Evolutionary conservation across 2,797 vertebrate species (phyloP).

Genomic region (Benthosema pterotum): DNA sequence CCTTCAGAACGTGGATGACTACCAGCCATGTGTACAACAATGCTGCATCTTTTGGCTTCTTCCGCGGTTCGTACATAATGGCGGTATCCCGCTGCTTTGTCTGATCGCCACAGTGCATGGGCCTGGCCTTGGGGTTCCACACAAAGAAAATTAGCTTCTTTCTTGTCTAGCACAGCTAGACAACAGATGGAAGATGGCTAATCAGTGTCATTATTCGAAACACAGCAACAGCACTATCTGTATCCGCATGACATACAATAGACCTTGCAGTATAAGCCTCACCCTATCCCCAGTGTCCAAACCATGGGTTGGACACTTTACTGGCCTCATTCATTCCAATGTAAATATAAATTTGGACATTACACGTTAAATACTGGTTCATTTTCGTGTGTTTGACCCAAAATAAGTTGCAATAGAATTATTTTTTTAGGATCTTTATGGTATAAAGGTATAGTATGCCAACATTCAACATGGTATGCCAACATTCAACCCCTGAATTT

Average conservation of each 20-base stretch:
- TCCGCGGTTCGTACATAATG: conserved; percentile 43
- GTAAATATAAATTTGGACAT: too few species aligned
- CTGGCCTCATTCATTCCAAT: too few species aligned
- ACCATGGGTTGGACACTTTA: too few species aligned
- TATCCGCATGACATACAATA: conserved; percentile 45
- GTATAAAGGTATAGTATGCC: too few species aligned
- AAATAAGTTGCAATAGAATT: too few species aligned
- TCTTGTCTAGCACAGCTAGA: conserved; percentile 48
- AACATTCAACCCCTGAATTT: too few species aligned
- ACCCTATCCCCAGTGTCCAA: too few species aligned
- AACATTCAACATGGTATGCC: too few species aligned
- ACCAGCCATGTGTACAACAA: conserved; percentile 45
- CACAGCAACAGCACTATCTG: conserved; percentile 48
- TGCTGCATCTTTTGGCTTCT: conserved; percentile 47
- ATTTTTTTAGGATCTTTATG: too few species aligned
- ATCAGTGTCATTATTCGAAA: conserved; percentile 55
- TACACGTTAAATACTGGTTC: too few species aligned
- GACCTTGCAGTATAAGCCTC: too few species aligned
- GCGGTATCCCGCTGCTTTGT: conserved; percentile 52
- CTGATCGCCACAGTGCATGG: conserved; percentile 54
- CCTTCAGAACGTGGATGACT: conserved; percentile 34
- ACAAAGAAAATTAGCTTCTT: conserved; percentile 50
- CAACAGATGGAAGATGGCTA: conserved; percentile 69
- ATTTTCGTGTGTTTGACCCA: too few species aligned
- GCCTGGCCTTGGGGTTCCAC: conserved; percentile 22